Evolutionary conservation across 2,797 vertebrate species (phyloP).

Genomic region (Sebastes trivittatus): DNA sequence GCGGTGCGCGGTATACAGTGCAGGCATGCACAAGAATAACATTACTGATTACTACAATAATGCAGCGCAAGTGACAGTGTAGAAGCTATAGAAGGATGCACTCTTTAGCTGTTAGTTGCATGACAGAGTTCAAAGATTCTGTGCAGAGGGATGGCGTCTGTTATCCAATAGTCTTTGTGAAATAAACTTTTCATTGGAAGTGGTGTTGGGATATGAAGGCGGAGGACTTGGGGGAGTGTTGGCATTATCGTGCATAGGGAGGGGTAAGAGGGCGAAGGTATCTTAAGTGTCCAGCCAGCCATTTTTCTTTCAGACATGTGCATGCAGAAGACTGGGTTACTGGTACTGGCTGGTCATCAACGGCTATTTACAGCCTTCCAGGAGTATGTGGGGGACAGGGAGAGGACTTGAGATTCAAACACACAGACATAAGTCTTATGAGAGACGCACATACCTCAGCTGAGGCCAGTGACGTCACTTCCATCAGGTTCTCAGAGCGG

Average conservation of each 20-base stretch:
- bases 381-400: slow-evolving; percentile 28
- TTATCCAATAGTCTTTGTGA: neutral
- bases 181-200: neutral
- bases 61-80: slow-evolving; percentile 4
- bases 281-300: slow-evolving; percentile 70
- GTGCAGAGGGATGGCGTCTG: too few relatives aligned
- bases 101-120: neutral
- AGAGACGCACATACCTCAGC: slow-evolving; percentile 90
- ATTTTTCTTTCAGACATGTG: slow-evolving; percentile 76
- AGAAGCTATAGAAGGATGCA: neutral
- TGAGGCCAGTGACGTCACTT: slow-evolving; percentile 96
- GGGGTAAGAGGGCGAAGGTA: neutral
- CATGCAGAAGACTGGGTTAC: slow-evolving; percentile 82
- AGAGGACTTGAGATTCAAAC: slow-evolving; percentile 19
- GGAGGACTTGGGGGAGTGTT: neutral
- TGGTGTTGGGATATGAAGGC: slow-evolving; percentile 16
- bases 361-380: slow-evolving; percentile 87
- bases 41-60: slow-evolving; percentile 34
- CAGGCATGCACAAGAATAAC: slow-evolving; percentile 20
- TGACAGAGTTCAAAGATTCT: neutral
- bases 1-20: slow-evolving; percentile 4
- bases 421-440: slow-evolving; percentile 10
- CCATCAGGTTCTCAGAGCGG: slow-evolving; percentile 99
- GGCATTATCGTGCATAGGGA: neutral
- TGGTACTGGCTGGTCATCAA: slow-evolving; percentile 81